Conservation (phyloP, 2,113 vertebrate species). For the Hyperopisus bebe region DNA sequence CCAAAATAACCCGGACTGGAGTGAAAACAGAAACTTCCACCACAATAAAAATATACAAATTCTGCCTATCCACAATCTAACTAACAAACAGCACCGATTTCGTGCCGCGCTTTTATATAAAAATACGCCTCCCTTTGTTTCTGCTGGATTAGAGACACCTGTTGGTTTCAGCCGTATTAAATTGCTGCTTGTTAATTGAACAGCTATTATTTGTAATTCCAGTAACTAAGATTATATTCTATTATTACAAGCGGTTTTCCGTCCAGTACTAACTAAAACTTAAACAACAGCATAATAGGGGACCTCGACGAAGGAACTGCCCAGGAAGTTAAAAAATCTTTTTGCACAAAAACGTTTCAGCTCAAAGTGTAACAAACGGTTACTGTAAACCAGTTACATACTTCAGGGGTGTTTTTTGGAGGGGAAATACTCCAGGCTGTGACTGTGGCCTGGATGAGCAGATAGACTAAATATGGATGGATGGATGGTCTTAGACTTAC, state of each 20-base stretch:
- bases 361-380: neutral
- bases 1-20: neutral
- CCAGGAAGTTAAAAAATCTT: neutral
- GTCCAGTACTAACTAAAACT: neutral
- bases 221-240: neutral
- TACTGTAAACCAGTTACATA: neutral
- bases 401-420: neutral
- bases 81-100: neutral
- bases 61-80: neutral
- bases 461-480: neutral
- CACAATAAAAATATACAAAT: neutral
- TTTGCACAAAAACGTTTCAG: neutral
- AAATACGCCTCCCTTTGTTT: neutral
- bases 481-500: neutral
- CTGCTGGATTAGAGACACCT: neutral
- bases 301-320: neutral
- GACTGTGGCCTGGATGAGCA: neutral
- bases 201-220: neutral
- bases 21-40: neutral
- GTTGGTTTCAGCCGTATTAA: neutral
- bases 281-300: neutral
- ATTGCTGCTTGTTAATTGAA: neutral
- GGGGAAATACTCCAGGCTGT: neutral
- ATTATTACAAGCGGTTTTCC: neutral
- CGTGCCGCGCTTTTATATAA: neutral